A percentile compares a stretch with the other conserved stretches of the same genome.
phyloP scores from a whole-genome alignment of 2,113 vertebrate species.

The Pachypanchax playfairii region DNA sequence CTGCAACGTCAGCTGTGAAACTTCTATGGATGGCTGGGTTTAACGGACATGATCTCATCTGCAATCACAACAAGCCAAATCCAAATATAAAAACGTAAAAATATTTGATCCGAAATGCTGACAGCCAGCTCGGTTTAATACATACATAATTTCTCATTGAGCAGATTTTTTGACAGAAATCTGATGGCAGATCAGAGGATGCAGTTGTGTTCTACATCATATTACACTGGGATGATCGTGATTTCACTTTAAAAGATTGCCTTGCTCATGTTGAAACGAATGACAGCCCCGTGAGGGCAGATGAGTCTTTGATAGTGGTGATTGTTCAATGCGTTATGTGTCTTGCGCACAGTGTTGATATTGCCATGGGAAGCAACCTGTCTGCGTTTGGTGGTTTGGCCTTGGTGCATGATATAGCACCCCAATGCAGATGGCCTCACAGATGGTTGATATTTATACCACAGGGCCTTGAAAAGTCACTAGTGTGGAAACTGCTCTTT shows the following conservation, averaged over 20 bases:
- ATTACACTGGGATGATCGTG: constrained; percentile 4
- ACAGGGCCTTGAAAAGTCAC: constrained; percentile 75
- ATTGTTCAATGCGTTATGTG: constrained; percentile 35
- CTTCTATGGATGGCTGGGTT: constrained; percentile 43
- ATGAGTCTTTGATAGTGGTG: constrained; percentile 28
- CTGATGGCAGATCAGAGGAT: neutral
- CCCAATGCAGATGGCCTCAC: constrained; percentile 81
- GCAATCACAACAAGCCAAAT: constrained; percentile 23
- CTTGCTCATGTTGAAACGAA: constrained; percentile 20
- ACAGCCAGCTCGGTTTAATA: too few relatives aligned
- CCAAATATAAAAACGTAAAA: constrained; percentile 12
- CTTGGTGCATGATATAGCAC: constrained; percentile 75
- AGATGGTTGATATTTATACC: constrained; percentile 83
- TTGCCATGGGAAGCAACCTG: constrained; percentile 61
- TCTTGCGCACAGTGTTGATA: constrained; percentile 37
- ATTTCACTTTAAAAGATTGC: constrained; percentile 32
- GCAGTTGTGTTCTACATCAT: neutral
- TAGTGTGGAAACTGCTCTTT: constrained; percentile 73
- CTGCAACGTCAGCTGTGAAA: constrained; percentile 45
- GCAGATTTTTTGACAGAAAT: constrained; percentile 1
- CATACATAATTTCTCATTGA: neutral
- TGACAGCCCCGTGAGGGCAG: constrained; percentile 5
- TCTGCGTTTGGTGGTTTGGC: constrained; percentile 73
- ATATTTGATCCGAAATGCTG: too few relatives aligned
- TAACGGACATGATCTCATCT: constrained; percentile 12